Evolutionary conservation across 2,888 invertebrate species (phyloP), one percentile per base, ranked within the genome.

Genomic region (Venusia cambrica): DNA sequence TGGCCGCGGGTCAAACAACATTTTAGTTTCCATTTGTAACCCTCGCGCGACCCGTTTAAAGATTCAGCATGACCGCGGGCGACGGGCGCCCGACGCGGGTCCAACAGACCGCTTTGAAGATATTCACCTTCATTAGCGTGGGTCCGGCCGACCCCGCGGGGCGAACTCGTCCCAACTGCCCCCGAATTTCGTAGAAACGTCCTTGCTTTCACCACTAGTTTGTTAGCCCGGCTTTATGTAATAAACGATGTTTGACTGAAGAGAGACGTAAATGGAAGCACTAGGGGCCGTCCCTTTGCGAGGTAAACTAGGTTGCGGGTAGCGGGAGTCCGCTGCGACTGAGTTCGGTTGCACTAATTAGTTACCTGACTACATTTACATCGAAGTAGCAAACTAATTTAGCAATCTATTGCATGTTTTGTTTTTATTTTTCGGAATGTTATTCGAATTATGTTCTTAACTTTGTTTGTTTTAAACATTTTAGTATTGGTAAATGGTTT

Each of bases 91-190:
- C n/a, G 48, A 53, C 59, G 59, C 57, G 62, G 71, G 72, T 61
- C 65, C 57, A 56, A 51, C 61, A 57, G 73, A 67, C 73, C 78
- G 73, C 84, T 80, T 81, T 80, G 81, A 80, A 81, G 79, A 77
- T 78, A 74, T 72, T 73, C 74, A 72, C 80, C 78, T 83, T 84
- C 84, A 81, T 84, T 85, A 85, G 75, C 73, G 67, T 65, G 69
- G 67, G 71, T 64, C 69, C 62, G 56, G 53, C 51, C 55, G 72
- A 66, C 77, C 78, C 67, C 75, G 65, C 68, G 69, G 78, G 73
- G 67, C 54, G 49, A 31, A 24, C 25, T 26, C 12, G 21, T 2
- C 34, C 9, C 22, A 28, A 24, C 29, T 35, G 16, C 33, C 8
- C 34, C 34, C 25, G 31, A 31, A 31, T 31, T 33, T 16, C 30